Evolutionary conservation across 2,888 invertebrate species (phyloP).

Genomic region (Trachelus iudaicus): DNA sequence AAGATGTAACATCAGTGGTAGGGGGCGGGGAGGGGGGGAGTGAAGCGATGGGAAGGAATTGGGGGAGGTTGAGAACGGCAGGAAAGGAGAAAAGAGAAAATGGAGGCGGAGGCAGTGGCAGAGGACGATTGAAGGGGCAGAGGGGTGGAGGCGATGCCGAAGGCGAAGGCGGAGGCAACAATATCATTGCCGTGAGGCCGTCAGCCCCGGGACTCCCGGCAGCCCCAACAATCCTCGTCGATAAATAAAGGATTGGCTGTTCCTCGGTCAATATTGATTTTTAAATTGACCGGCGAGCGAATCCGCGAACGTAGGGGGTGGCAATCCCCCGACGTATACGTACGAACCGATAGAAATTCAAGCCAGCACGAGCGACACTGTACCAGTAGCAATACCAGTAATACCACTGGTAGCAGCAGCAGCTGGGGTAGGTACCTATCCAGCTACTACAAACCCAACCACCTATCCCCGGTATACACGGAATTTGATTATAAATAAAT

Average conservation of each 20-base stretch:
- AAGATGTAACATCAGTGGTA: constrained; percentile 33
- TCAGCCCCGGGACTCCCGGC: constrained; percentile 34
- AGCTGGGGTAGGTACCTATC: background rate
- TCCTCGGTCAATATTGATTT: constrained; percentile 66
- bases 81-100: background rate
- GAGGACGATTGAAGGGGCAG: background rate
- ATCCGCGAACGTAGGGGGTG: constrained; percentile 44
- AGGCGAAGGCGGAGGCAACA: constrained; percentile 32
- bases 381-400: background rate
- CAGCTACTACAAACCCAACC: background rate
- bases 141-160: constrained; percentile 31
- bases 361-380: constrained; percentile 39
- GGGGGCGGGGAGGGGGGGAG: background rate
- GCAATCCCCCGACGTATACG: constrained; percentile 33
- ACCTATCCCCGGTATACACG: constrained; percentile 41
- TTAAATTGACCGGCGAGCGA: constrained; percentile 64
- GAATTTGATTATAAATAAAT: constrained; percentile 66
- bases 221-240: constrained; percentile 59
- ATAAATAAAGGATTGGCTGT: constrained; percentile 63
- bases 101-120: background rate
- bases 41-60: background rate
- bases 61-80: background rate
- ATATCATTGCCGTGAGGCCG: constrained; percentile 36
- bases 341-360: constrained; percentile 60
- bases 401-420: background rate